Evolutionary conservation across 2,888 invertebrate genomes (phyloP), one percentile per base, ranked within the genome.

Genomic region (Eupithecia dodoneata): DNA sequence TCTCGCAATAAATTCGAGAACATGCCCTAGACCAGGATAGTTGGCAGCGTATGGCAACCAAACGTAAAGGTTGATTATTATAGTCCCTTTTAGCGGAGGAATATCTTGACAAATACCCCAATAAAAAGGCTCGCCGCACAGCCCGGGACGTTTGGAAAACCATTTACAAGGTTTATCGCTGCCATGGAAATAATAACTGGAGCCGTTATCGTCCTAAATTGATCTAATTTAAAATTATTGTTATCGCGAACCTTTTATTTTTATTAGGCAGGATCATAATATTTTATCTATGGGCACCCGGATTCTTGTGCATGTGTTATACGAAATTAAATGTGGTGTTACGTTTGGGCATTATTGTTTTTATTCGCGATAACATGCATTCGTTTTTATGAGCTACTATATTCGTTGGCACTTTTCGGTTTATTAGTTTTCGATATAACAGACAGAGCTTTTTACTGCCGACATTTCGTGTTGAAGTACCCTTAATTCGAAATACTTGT

Each of bases 181-280:
- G 93, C 94, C 88, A 93, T 94, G 93, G 93, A 94, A 94, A 94
- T 94, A 94, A 94, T 94, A 94, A 93, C 93, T 91, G 92, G 87
- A 88, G 92, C 93, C 93, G 92, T 93, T 94, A 94, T 94, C 93
- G 90, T 91, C 90, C 94, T 91, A 93, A 94, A 94, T 93, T 93
- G 94, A 93, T 94, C 93, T 93, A 93, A 93, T 94, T 94, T 92
- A 92, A 93, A 94, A 93, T 93, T 93, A 94, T 94, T 94, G 93
- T 93, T 94, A 93, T 93, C 88, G 92, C 88, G 85, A 90, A 90
- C 92, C 92, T 91, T 93, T 94, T 92, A 91, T 92, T 92, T 94
- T 93, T 93, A 93, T 93, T 93, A 89, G 84, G 80, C 83, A 82
- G 90, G 90, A 91, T 92, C 90, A 91, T 91, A 91, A 90, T 91